These are phyloP conservation scores for Leucoraja ocellata DNA, from an alignment of 2,797 vertebrate genomes.

Conservation along the genomic window DNA sequence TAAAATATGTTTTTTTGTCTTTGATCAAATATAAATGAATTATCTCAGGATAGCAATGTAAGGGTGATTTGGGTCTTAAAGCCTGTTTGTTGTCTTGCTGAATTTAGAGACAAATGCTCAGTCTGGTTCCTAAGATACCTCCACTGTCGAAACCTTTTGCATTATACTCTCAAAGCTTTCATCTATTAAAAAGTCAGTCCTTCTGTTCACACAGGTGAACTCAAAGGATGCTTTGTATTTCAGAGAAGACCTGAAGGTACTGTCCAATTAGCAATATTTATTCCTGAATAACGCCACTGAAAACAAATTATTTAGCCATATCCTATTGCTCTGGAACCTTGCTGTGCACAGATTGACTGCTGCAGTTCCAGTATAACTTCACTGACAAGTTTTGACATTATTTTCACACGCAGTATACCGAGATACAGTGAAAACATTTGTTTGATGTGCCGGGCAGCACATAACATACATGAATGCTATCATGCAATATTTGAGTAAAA, in stretches of 20 bases:
- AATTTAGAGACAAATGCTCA: not conserved
- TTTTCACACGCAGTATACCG: too few species aligned
- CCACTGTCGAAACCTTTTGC: not conserved
- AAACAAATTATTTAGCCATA: not conserved
- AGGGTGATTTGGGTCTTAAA: not conserved
- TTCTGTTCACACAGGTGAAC: not conserved
- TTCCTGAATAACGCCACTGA: not conserved
- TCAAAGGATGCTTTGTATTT: not conserved
- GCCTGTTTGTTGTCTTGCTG: not conserved
- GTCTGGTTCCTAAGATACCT: not conserved
- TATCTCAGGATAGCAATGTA: not conserved
- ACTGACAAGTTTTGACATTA: too few species aligned
- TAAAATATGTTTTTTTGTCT: not conserved
- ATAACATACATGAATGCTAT: too few species aligned
- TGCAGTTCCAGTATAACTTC: not conserved
- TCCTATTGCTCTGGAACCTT: not conserved
- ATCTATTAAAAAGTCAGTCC: not conserved
- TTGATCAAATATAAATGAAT: not conserved
- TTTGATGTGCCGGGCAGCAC: too few species aligned
- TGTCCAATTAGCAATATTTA: not conserved
- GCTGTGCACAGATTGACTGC: not conserved
- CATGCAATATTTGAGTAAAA: too few species aligned
- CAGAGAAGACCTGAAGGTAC: not conserved
- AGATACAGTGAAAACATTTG: too few species aligned
- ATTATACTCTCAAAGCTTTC: not conserved